A percentile compares a stretch with the other conserved stretches of the same genome.
Evolutionary conservation across 1,140 invertebrate species (phyloP).

Genomic region (Drosophila kanapiae): DNA sequence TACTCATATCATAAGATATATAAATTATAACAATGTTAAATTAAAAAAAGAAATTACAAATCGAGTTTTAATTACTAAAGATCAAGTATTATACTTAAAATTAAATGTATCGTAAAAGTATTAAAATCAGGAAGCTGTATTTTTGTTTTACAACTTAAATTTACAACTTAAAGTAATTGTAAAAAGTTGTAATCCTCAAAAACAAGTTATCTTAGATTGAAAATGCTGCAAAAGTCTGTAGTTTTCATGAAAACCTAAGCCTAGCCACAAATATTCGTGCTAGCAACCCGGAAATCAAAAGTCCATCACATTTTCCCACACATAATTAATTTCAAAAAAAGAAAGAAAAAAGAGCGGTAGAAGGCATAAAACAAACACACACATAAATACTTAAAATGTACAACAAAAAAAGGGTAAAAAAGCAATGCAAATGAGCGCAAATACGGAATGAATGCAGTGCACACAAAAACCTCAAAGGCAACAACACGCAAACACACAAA

Average conservation of each 20-base stretch:
- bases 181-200: background rate
- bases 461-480: conserved; percentile 55
- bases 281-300: conserved; percentile 75
- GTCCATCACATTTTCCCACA: conserved; percentile 76
- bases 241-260: background rate
- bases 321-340: conserved; percentile 70
- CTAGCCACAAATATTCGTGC: conserved; percentile 19
- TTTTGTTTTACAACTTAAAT: background rate
- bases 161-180: background rate
- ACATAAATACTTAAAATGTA: conserved; percentile 26
- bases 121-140: background rate
- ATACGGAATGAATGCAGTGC: conserved; percentile 81
- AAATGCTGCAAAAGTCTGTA: background rate
- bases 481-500: conserved; percentile 43
- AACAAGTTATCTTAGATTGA: background rate
- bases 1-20: too few species aligned
- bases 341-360: conserved; percentile 38
- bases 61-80: background rate
- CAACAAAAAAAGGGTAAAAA: conserved; percentile 28
- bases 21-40: too few species aligned
- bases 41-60: too few species aligned
- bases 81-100: background rate
- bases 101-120: background rate
- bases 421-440: conserved; percentile 80
- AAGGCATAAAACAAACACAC: conserved; percentile 42